Evolutionary conservation across 2,888 invertebrate genomes (phyloP), one percentile per base, ranked within the genome.

Genomic region (Stenodera caucasica): DNA sequence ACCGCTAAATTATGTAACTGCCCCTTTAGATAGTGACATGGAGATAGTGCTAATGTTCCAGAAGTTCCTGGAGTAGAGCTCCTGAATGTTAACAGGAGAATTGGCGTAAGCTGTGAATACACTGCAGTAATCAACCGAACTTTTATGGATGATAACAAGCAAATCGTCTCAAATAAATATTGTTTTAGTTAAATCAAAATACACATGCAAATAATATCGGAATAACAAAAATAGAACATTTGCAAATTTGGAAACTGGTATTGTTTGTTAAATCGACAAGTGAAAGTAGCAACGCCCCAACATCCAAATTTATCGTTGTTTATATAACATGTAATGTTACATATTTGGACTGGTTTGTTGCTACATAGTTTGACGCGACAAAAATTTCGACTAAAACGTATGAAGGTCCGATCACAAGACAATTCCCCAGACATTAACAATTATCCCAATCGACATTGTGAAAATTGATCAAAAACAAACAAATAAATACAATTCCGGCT

Each of bases 1-100:
- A 58, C 52, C 58, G 12, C 54, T 66, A 66, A 69, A 69, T 69
- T 69, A 67, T 66, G 64, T 66, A 67, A 64, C 61, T 62, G 65
- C 55, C 62, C 61, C 55, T 55, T 37, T 50, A 66, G 69, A 69
- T 69, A 67, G 63, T 61, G 65, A 64, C 63, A 55, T 49, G 55
- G 52, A 69, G 67, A 69, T 67, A 65, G 62, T 61, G 63, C 58
- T 65, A 64, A 67, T 64, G 65, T 64, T 55, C 61, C 61, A 56
- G 53, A 63, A 64, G 57, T 57, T 55, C 52, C 58, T 59, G 49
- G 54, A 52, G 35, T 53, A 33, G 35, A 52, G 50, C 53, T 56
- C 35, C 53, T 56, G 49, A 49, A 61, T 54, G 50, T 61, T 40
- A 54, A 29, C 61, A 11, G 45, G 21, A 21, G 11, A 11, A 1